These are phyloP conservation scores for Eubasilissa regina DNA, from an alignment of 1,140 invertebrate genomes.

Conservation along the genomic window DNA sequence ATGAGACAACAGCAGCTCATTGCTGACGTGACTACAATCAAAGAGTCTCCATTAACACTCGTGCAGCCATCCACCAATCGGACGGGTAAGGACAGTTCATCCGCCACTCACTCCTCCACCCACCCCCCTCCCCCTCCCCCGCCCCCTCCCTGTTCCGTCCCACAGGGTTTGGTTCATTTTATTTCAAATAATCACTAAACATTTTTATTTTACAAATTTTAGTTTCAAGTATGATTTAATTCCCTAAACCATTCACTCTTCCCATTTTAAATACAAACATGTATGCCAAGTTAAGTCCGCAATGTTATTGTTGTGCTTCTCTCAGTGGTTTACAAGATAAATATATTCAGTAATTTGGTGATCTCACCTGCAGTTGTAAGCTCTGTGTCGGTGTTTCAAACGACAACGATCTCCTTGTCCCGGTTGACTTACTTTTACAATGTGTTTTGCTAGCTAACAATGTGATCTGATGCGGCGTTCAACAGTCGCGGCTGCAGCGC, in stretches of 20 bases:
- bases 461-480: background rate
- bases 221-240: constrained; percentile 4
- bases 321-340: background rate
- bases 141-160: constrained; percentile 9
- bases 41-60: constrained; percentile 61
- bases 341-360: background rate
- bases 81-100: constrained; percentile 74
- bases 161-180: constrained; percentile 54
- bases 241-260: background rate
- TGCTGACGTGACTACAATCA: constrained; percentile 60
- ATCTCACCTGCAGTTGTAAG: background rate
- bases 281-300: background rate
- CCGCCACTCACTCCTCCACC: constrained; percentile 58
- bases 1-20: constrained; percentile 64
- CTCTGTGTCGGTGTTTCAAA: background rate
- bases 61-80: constrained; percentile 71
- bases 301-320: constrained; percentile 3
- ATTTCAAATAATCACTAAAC: constrained; percentile 48
- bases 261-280: constrained; percentile 26
- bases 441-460: constrained; percentile 33
- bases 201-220: constrained; percentile 32
- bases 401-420: background rate
- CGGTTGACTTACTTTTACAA: background rate
- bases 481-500: background rate
- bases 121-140: background rate